Evolutionary conservation across 2,113 vertebrate species (phyloP), one percentile per base, ranked within the genome.

Genomic region (Pipra filicauda): DNA sequence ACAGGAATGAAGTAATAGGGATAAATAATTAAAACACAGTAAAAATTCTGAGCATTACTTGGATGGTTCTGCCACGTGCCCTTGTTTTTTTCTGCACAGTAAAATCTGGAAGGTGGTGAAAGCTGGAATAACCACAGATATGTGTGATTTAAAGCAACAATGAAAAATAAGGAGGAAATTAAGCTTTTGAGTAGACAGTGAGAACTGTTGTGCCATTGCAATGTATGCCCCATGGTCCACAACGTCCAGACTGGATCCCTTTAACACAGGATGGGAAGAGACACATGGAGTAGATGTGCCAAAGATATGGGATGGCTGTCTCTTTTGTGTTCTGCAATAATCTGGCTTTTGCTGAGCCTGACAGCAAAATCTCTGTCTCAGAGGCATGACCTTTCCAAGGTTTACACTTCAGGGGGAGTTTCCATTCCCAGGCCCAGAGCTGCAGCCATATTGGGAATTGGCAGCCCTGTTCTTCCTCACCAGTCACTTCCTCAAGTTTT

Each of bases 401-500:
- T 87, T 87, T 73, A 85, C n/a, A 24, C 57, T 74, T 74, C 15
- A 39, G 15, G 16, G 43, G 28, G 41, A 69, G 15, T 66, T 86
- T 92, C 57, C 54, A 58, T 24, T 70, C 65, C 37, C 78, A 69
- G 6, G 21, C 52, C 66, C 49, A 76, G 37, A 39, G 54, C 54
- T 62, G 71, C 58, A 83, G 39, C 41, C 2, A 0, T 26, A 41
- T 1, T 46, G 15, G 46, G 64, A 86, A 30, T 31, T 76, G 55
- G 67, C 44, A 71, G 92, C 58, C 81, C 92, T 95, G 93, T 8
- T 94, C 74, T 93, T 95, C 90, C 70, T 92, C 92, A 93, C 26
- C 74, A 91, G 80, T 65, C 91, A 96, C 85, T 91, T 94, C 52
- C 82, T 80, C 90, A 54, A 57, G 88, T 66, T 87, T 92, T 78